phyloP scores from a whole-genome alignment of 2,888 invertebrate genomes.

The Lasioglossum leucozonium region DNA sequence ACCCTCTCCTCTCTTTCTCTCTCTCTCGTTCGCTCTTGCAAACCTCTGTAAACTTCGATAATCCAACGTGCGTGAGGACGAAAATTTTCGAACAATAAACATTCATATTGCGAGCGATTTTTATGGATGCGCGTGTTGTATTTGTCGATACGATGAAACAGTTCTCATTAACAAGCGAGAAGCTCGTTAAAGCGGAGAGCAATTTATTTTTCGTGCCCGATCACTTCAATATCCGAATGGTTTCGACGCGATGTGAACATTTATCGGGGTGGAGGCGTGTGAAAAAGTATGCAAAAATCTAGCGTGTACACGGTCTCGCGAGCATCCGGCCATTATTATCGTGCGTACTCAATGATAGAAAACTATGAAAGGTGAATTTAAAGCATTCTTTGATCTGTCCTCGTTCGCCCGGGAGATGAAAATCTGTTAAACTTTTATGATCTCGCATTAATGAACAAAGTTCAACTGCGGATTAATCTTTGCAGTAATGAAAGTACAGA shows the following conservation, averaged over 20 bases:
- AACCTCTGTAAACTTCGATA: conserved; percentile 20
- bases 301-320: background rate
- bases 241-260: conserved; percentile 15
- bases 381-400: conserved; percentile 44
- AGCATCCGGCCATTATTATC: background rate
- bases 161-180: conserved; percentile 28
- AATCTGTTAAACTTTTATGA: conserved; percentile 55
- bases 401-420: conserved; percentile 18
- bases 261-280: background rate
- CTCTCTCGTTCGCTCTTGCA: background rate
- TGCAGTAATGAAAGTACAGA: conserved; percentile 48
- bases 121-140: background rate
- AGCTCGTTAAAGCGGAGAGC: conserved; percentile 20
- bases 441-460: conserved; percentile 60
- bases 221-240: conserved; percentile 37
- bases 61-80: conserved; percentile 5
- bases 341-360: background rate
- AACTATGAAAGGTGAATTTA: conserved; percentile 26
- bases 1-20: background rate
- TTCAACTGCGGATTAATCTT: conserved; percentile 60
- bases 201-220: conserved; percentile 32
- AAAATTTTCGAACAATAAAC: conserved; percentile 11
- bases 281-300: background rate
- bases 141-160: conserved; percentile 7
- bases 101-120: conserved; percentile 19